Evolutionary conservation across 2,888 invertebrate species (phyloP), one percentile per base, ranked within the genome.

Genomic region (Drosophila mimica): DNA sequence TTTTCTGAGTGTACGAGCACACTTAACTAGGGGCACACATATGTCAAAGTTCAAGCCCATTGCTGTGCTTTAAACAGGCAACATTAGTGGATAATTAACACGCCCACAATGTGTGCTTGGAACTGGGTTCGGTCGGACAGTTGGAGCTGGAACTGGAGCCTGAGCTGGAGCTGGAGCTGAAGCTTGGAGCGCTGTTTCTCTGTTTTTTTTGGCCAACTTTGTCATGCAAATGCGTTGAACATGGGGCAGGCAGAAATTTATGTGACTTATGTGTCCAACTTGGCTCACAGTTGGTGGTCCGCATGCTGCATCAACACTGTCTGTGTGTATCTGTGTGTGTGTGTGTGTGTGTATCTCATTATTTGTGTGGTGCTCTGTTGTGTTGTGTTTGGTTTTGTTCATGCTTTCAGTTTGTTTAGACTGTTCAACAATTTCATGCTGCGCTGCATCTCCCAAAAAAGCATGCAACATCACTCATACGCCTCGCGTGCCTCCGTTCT

Each of bases 21-120:
- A 25, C 20, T 15, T 46, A 46, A 25, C 46, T 46, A 15, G 46
- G 2, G 46, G 25, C 46, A 8, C 4, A 15, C 4, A 70, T 73
- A 64, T 90, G 90, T 89, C 90, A 90, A 74, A 87, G 83, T 81
- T 88, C 74, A 78, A 61, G 48, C 66, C 53, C 60, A 46, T 62
- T 64, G 53, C 70, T 69, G 77, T 59, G 75, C 71, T 76, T 81
- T 73, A 73, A 76, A 73, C 88, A 70, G 73, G 73, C 89, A 80
- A 79, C 83, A 83, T 88, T 88, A 90, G 83, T 77, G 81, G 81
- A 88, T 88, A 90, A 88, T 88, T 88, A 89, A 88, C 89, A 90
- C 90, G 90, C 88, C 90, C 90, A 79, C 82, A 69, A 61, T 53
- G 73, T 43, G 63, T 20, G 72, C 40, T 48, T n/a, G 59, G 60